Evolutionary conservation across 1,140 invertebrate species (phyloP).

Genomic region (Penaeus chinensis): DNA sequence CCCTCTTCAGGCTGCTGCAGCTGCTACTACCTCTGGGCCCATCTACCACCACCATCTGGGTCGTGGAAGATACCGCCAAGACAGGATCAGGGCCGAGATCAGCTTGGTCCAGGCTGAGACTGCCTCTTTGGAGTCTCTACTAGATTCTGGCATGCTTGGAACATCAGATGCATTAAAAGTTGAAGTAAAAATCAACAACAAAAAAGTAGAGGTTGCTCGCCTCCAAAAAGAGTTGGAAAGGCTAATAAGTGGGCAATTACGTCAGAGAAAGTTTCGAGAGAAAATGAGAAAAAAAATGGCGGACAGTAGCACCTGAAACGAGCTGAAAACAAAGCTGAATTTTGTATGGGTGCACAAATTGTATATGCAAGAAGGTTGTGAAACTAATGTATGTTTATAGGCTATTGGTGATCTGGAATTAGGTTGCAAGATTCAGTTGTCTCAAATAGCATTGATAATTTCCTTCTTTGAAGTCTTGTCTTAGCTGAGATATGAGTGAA

Average conservation of each 20-base stretch:
- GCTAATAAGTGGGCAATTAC: constrained; percentile 61
- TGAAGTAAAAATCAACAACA: constrained; percentile 48
- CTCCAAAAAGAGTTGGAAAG: constrained; percentile 62
- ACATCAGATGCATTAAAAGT: constrained; percentile 39
- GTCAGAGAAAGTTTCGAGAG: constrained; percentile 62
- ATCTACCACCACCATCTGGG: constrained; percentile 18
- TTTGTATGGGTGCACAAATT: no score
- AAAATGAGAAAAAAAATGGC: constrained; percentile 60
- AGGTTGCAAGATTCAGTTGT: constrained; percentile 18
- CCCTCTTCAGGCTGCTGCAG: constrained; percentile 47
- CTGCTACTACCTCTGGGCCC: constrained; percentile 12
- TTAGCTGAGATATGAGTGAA: constrained; percentile 20
- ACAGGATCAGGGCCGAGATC: constrained; percentile 57
- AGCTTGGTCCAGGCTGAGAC: constrained; percentile 53
- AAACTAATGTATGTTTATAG: neutral
- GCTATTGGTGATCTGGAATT: neutral
- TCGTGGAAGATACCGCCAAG: constrained; percentile 54
- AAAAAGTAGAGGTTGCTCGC: constrained; percentile 35
- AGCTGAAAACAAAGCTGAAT: constrained; percentile 3
- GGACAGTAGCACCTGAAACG: constrained; percentile 3
- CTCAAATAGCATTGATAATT: neutral
- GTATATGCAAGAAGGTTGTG: neutral
- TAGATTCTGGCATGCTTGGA: constrained; percentile 54
- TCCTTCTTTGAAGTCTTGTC: neutral
- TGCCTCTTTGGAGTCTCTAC: constrained; percentile 48